Conservation (phyloP, 2,888 invertebrate genomes). For the Melinopterus prodromus region DNA sequence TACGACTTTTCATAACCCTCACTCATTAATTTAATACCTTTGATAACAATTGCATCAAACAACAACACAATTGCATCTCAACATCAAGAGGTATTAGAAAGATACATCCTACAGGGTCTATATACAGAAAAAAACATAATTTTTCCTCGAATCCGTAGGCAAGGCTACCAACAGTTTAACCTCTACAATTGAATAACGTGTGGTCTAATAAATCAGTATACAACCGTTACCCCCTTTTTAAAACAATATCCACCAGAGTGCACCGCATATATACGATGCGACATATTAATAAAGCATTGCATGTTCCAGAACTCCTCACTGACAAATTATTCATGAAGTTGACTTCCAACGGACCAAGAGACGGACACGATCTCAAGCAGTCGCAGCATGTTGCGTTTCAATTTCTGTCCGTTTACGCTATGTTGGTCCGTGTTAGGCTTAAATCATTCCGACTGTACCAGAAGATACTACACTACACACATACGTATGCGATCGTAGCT, state of each 20-base stretch:
- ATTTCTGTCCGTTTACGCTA: slow-evolving; percentile 25
- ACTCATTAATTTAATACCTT: no score
- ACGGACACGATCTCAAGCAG: slow-evolving; percentile 17
- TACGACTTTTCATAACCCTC: no score
- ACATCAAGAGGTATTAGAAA: no score
- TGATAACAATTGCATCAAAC: no score
- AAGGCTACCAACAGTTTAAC: no score
- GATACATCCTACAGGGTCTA: no score
- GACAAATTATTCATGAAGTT: slow-evolving; percentile 25
- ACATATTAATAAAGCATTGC: neutral
- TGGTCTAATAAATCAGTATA: no score
- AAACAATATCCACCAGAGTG: neutral
- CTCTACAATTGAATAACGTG: no score
- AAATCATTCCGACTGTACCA: slow-evolving; percentile 17
- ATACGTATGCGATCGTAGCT: neutral
- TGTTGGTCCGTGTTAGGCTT: slow-evolving; percentile 22
- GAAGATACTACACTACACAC: neutral
- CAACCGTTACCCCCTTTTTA: no score
- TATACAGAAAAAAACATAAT: no score
- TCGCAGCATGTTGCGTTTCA: slow-evolving; percentile 19
- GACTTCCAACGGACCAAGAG: slow-evolving; percentile 18
- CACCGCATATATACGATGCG: neutral
- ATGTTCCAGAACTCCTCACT: slow-evolving; percentile 7
- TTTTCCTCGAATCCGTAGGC: no score
- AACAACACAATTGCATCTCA: no score